These are phyloP conservation scores for Adelosebastes latens DNA, from an alignment of 2,797 vertebrate genomes.

Conservation along the genomic window DNA sequence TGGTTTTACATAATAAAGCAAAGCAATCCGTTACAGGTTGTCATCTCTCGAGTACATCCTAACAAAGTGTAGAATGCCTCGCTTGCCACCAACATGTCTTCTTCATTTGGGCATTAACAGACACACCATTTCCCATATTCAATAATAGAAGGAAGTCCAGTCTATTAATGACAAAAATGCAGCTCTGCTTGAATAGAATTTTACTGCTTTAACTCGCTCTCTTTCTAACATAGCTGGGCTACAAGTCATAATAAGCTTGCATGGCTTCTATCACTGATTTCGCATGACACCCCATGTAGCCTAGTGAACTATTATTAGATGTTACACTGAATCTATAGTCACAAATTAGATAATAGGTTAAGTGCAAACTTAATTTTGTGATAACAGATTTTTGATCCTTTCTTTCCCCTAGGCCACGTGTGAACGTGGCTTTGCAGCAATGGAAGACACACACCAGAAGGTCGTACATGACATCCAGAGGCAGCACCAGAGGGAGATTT, in stretches of 20 bases:
- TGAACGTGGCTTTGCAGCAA: slow-evolving; percentile 95
- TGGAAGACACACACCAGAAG: slow-evolving; percentile 98
- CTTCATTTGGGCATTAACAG: slow-evolving; percentile 14
- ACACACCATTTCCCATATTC: slow-evolving; percentile 51
- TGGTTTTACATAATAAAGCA: neutral
- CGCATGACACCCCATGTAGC: slow-evolving; percentile 45
- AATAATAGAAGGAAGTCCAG: neutral
- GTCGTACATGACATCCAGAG: slow-evolving; percentile 94
- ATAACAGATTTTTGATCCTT: neutral
- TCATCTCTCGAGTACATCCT: neutral
- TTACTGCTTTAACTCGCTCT: slow-evolving; percentile 41
- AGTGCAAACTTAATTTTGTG: neutral
- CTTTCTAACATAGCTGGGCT: slow-evolving; percentile 58
- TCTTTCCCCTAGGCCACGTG: slow-evolving; percentile 89
- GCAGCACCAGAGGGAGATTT: slow-evolving; percentile 96
- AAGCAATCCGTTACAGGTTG: neutral
- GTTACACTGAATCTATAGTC: slow-evolving; percentile 24
- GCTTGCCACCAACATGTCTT: neutral
- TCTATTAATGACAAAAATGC: slow-evolving; percentile 3
- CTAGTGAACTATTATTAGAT: slow-evolving; percentile 20
- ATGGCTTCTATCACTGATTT: slow-evolving; percentile 53
- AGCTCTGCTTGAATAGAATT: neutral
- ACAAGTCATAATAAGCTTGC: slow-evolving; percentile 44
- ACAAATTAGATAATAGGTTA: neutral
- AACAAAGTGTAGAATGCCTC: neutral